Evolutionary conservation across 1,140 invertebrate species (phyloP).

Genomic region (Andrena cerasifolii): DNA sequence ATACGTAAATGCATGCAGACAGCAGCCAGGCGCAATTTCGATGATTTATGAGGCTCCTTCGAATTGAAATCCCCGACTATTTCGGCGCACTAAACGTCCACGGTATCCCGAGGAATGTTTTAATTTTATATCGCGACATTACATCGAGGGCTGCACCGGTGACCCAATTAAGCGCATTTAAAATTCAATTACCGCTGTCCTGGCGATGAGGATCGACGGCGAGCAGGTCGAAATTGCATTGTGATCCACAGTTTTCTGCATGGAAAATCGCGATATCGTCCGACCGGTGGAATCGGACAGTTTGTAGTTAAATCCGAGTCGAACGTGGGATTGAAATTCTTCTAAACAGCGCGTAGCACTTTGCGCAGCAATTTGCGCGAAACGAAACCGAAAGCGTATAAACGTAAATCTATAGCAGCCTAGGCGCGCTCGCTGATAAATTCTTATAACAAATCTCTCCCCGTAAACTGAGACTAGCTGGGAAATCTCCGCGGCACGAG

Average conservation of each 20-base stretch:
- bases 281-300: neutral
- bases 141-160: constrained; percentile 51
- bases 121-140: constrained; percentile 63
- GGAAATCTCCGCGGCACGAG: neutral
- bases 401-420: neutral
- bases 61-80: neutral
- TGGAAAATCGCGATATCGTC: constrained; percentile 7
- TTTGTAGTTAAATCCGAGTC: no score
- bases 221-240: constrained; percentile 49
- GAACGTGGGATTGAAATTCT: no score
- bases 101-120: constrained; percentile 36
- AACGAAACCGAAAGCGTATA: neutral
- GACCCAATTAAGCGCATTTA: constrained; percentile 75
- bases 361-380: no score
- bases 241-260: constrained; percentile 24
- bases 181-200: constrained; percentile 73
- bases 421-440: neutral
- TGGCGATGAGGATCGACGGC: constrained; percentile 1
- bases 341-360: no score
- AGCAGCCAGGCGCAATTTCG: neutral
- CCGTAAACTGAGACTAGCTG: neutral
- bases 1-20: no score
- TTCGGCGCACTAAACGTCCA: neutral
- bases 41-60: neutral
- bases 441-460: constrained; percentile 27